Evolutionary conservation across 2,888 invertebrate species (phyloP), one percentile per base, ranked within the genome.

Genomic region (Dryadula phaetusa): DNA sequence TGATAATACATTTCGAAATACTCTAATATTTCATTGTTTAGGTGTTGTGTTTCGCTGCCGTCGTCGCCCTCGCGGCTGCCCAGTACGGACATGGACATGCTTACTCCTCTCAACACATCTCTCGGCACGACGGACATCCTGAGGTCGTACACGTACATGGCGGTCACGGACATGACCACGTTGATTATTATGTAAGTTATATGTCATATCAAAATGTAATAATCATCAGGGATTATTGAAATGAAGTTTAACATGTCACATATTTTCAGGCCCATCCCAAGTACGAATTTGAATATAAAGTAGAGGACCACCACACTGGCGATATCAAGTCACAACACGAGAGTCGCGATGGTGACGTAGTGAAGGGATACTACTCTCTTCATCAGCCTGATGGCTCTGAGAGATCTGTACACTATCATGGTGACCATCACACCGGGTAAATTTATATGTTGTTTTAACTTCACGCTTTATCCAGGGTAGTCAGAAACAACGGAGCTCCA

Each of bases 141-240:
- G 40, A 74, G 20, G 60, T 60, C 8, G 63, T 53, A n/a, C 68
- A 66, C 58, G 72, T 64, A 61, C 63, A 71, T 16, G 72, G 74
- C 22, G 62, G 64, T 18, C 64, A 64, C 28, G 54, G 34, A 5
- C 22, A 64, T 12, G 56, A 40, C 18, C 70, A 73, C 20, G 73
- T 74, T 42, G 88, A 93, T 74, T 94, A 94, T 77, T 86, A 86
- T 68, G 90, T 74, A 68, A 61, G 64, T 25, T 8, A 40, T 47
- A 25, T 1, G 22, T 16, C 4, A 0, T 3, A 58, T 42, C 18
- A 49, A 40, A 8, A 37, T 49, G 0, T 0, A 16, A 22, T 47
- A 14, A 20, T 20, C 18, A 3, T 18, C 10, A 20, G n/a, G n/a
- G n/a, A n/a, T n/a, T 20, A 22, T 40, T 56, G 6, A 18, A 37